These are phyloP conservation scores for Rafetus swinhoei DNA, from an alignment of 2,113 vertebrate genomes.

Conservation along the genomic window DNA sequence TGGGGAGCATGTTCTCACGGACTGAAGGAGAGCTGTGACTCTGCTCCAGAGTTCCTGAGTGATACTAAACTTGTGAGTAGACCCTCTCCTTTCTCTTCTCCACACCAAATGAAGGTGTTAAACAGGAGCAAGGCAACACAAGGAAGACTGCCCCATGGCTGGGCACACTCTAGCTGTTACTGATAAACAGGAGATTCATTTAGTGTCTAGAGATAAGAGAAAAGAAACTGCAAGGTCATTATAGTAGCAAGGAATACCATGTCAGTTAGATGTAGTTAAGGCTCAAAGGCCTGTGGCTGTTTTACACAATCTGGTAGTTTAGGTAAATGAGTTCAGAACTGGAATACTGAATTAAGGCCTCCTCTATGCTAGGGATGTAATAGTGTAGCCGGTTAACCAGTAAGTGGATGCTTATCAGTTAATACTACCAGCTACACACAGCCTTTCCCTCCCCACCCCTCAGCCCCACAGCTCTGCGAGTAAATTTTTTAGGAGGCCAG, in stretches of 20 bases:
- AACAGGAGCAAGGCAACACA: background rate
- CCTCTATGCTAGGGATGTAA: rapidly evolving
- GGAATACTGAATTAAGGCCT: background rate
- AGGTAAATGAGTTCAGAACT: background rate
- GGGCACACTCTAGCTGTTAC: rapidly evolving
- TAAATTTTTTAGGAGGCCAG: too few relatives aligned
- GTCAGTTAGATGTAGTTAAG: background rate
- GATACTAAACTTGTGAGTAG: background rate
- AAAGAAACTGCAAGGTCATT: background rate
- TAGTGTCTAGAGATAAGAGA: rapidly evolving
- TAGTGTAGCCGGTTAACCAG: too few relatives aligned
- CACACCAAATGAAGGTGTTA: background rate
- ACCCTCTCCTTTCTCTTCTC: background rate
- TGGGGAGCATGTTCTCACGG: rapidly evolving
- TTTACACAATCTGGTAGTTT: background rate
- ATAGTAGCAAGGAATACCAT: rapidly evolving
- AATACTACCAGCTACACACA: too few relatives aligned
- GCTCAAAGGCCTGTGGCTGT: background rate
- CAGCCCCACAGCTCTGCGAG: too few relatives aligned
- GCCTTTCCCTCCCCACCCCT: too few relatives aligned
- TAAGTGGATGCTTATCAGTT: too few relatives aligned
- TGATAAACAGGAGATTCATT: background rate
- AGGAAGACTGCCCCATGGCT: background rate
- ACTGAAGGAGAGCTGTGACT: rapidly evolving
- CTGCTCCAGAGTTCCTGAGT: background rate